Percentiles rank a stretch among this genome's conserved stretches.
These are phyloP conservation scores for Drosophila teissieri DNA, from an alignment of 1,140 invertebrate species.

Conservation along the genomic window DNA sequence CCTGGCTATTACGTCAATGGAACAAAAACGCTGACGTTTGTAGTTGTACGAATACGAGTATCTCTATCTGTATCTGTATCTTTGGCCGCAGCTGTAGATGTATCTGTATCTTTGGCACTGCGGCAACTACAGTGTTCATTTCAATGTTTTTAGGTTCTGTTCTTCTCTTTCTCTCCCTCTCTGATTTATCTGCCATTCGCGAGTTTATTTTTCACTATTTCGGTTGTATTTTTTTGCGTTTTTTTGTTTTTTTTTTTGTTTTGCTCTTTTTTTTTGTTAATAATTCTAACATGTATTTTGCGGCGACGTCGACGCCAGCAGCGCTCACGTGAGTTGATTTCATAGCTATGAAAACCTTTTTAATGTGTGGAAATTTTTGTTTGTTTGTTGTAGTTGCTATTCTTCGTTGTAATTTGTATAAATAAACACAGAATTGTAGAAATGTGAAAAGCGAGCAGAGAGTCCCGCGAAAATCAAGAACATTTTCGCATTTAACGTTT, in stretches of 20 bases:
- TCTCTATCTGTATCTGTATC: constrained; percentile 36
- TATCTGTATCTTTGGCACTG: constrained; percentile 52
- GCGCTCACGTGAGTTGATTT: constrained; percentile 77
- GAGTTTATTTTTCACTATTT: constrained; percentile 52
- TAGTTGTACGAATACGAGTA: constrained; percentile 35
- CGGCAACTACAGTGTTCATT: constrained; percentile 71
- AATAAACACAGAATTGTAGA: constrained; percentile 59
- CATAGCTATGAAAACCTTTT: constrained; percentile 71
- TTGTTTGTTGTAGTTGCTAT: constrained; percentile 37
- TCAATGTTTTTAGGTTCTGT: constrained; percentile 76
- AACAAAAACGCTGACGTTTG: constrained; percentile 69
- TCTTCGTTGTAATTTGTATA: constrained; percentile 74
- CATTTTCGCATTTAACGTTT: constrained; percentile 48
- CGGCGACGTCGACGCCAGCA: constrained; percentile 49
- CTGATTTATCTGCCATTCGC: constrained; percentile 73
- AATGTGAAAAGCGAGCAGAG: constrained; percentile 8
- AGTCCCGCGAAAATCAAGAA: constrained; percentile 18
- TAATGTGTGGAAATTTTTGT: constrained; percentile 77
- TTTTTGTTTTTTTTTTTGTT: constrained; percentile 20
- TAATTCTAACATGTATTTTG: constrained; percentile 71
- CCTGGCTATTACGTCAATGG: constrained; percentile 78
- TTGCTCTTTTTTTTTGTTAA: constrained; percentile 28
- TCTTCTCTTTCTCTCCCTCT: constrained; percentile 29
- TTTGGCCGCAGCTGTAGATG: constrained; percentile 20
- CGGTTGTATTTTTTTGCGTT: constrained; percentile 19